These are phyloP conservation scores for Clarias gariepinus DNA, from an alignment of 2,113 vertebrate genomes.

Conservation along the genomic window DNA sequence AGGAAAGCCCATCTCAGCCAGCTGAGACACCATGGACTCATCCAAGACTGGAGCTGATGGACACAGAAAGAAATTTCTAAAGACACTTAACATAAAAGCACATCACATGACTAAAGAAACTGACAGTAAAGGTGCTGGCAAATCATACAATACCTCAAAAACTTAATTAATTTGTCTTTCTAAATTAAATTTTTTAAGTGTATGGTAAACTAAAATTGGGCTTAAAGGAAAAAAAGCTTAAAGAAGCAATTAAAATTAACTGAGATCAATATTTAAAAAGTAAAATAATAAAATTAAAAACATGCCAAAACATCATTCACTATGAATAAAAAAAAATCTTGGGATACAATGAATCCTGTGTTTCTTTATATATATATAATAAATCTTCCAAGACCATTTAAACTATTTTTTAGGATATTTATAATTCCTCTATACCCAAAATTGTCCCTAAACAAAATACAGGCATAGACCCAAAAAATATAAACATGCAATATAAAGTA, in stretches of 20 bases:
- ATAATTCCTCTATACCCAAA: neutral
- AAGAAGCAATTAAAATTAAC: neutral
- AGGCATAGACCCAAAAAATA: constrained; percentile 33
- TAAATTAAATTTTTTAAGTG: too few relatives aligned
- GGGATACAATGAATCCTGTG: too few relatives aligned
- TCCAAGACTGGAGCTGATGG: constrained; percentile 90
- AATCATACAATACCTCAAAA: neutral
- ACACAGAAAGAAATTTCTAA: constrained; percentile 26
- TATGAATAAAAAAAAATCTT: too few relatives aligned
- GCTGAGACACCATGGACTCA: constrained; percentile 91
- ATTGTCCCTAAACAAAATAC: constrained; percentile 17
- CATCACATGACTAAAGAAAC: neutral
- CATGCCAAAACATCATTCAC: too few relatives aligned
- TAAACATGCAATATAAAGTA: constrained; percentile 40
- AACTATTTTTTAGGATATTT: neutral
- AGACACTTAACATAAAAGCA: neutral
- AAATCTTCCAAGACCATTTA: too few relatives aligned
- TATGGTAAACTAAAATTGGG: neutral
- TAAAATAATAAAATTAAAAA: neutral
- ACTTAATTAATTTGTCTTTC: neutral
- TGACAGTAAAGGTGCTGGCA: neutral
- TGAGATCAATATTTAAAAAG: neutral
- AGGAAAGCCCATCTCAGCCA: constrained; percentile 98
- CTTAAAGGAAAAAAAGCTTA: neutral
- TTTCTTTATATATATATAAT: too few relatives aligned